Evolutionary conservation across 2,797 vertebrate genomes (phyloP).

Genomic region (Lepilemur septentrionalis): DNA sequence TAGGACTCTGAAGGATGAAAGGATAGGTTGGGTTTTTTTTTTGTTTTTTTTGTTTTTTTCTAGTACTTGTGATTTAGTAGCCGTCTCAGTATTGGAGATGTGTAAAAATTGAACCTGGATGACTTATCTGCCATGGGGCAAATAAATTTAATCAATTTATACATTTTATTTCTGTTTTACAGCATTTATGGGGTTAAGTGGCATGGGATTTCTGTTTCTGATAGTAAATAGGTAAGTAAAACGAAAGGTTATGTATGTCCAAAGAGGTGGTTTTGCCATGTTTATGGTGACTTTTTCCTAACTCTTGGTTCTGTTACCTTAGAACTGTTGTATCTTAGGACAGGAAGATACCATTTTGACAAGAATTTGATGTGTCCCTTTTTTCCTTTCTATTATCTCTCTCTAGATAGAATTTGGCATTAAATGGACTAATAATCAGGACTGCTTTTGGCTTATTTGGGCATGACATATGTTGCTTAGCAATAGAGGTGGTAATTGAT

Average conservation of each 20-base stretch:
- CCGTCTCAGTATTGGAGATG: not conserved
- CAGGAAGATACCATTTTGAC: not conserved
- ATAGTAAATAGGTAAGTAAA: slow-evolving; percentile 52
- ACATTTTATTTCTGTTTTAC: slow-evolving; percentile 59
- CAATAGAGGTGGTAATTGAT: not conserved
- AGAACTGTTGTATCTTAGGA: not conserved
- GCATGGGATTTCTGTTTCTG: slow-evolving; percentile 49
- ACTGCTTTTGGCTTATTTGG: not conserved
- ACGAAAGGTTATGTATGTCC: not conserved
- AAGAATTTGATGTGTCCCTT: not conserved
- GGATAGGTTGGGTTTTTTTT: not conserved
- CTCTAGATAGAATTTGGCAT: not conserved
- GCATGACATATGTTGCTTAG: not conserved
- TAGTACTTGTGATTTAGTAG: not conserved
- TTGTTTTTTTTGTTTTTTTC: not conserved
- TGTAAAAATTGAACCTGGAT: slow-evolving; percentile 34
- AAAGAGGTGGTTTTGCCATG: not conserved
- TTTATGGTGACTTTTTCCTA: not conserved
- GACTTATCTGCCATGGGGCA: not conserved
- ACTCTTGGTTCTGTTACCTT: not conserved
- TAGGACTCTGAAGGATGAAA: not conserved
- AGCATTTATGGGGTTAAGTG: slow-evolving; percentile 46
- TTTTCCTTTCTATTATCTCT: not conserved
- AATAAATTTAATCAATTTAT: slow-evolving; percentile 20
- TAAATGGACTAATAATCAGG: not conserved